phyloP scores from a whole-genome alignment of 2,113 vertebrate species.

The Phyllostomus discolor region DNA sequence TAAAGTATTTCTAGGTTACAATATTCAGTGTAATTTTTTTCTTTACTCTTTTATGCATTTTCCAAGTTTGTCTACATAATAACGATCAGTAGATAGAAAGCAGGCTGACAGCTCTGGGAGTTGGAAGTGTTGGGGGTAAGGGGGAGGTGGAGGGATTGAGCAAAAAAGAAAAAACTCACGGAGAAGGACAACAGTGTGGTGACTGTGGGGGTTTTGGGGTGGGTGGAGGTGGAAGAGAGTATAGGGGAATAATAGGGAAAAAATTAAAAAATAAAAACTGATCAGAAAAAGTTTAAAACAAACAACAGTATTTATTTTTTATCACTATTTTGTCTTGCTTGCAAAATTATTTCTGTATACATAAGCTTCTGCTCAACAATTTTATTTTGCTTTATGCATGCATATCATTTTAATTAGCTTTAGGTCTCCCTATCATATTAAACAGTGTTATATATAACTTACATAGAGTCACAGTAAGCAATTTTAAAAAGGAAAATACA shows the following conservation, averaged over 20 bases:
- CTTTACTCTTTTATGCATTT: neutral
- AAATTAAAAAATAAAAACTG: neutral
- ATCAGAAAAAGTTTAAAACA: neutral
- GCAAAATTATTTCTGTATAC: constrained; percentile 24
- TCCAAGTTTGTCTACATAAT: neutral
- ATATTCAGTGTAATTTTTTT: neutral
- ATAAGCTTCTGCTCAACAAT: neutral
- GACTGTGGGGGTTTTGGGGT: too few relatives aligned
- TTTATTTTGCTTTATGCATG: neutral
- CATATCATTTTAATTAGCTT: constrained; percentile 14
- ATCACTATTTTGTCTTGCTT: neutral
- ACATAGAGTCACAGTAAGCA: neutral
- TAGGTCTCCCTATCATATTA: neutral
- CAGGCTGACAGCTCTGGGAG: too few relatives aligned
- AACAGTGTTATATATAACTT: neutral
- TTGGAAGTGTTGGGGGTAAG: too few relatives aligned
- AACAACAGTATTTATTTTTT: neutral
- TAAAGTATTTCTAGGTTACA: neutral
- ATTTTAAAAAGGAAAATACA: neutral
- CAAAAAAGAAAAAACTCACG: too few relatives aligned
- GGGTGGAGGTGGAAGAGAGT: too few relatives aligned
- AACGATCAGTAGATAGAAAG: neutral
- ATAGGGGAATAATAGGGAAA: too few relatives aligned
- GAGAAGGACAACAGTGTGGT: too few relatives aligned
- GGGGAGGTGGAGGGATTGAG: too few relatives aligned